Base-by-base conservation (phyloP, 2,888 invertebrate genomes). In the Leptinotarsa rubiginosa region DNA sequence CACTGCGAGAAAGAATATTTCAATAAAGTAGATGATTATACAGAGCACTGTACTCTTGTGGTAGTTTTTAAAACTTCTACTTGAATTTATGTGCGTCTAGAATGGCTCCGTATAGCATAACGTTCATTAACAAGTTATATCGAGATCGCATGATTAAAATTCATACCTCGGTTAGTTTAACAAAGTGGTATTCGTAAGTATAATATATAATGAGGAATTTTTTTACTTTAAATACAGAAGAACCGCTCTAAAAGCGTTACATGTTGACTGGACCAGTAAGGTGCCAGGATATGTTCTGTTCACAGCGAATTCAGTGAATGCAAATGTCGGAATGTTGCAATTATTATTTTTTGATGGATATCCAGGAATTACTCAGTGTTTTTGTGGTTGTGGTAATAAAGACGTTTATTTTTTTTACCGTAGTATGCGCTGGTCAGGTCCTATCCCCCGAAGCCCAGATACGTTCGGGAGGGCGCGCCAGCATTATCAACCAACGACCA, bases 21-120 rank as follows among this genome's bases (percentile, higher is more conserved):
- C 72, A 69, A 75, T 72, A 68, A 72, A 72, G 70, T 66, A 59
- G 75, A 69, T 75, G 72, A 75, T 69, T 52, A 69, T 62, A 31
- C 62, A 18, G 41, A 62, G 62, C 62, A 62, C 41, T 62, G 16
- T 41, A 41, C n/a, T 62, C 41, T 41, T 10, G 62, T 41, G 62
- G 62, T 62, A n/a, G 10, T 31, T 62, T 62, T 62, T 62, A 2
- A 5, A 7, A 16, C 31, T 41, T 62, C 47, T 22, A 69, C 31
- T 20, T 56, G 54, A 54, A 54, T 31, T 67, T 52, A 25, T 25
- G 3, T 25, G 31, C 31, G 67, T 25, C 12, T 16, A 52, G 49
- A 67, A 31, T 41, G 62, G 62, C 16, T 62, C 16, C 62, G 41
- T 62, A 62, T 62, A 18, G n/a, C 62, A 31, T 62, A n/a, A 62